These are phyloP conservation scores for Eueides isabella DNA, from an alignment of 1,140 invertebrate genomes.

Conservation along the genomic window DNA sequence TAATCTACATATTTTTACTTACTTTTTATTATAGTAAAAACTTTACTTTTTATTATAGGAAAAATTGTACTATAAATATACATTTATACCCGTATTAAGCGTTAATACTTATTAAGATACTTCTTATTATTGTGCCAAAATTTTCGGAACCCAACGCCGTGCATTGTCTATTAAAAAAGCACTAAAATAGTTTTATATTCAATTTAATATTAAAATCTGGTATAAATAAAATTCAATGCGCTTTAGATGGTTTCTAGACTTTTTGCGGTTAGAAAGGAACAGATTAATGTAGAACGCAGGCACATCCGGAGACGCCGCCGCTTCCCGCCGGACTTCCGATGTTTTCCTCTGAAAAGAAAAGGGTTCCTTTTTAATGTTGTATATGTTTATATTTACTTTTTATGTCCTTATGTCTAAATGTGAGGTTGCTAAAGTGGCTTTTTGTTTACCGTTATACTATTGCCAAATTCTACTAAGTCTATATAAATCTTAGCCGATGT, in stretches of 20 bases:
- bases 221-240: not conserved
- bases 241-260: not conserved
- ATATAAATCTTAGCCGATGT: no score
- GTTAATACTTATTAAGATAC: no score
- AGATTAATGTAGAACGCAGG: constrained; percentile 15
- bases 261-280: constrained; percentile 10
- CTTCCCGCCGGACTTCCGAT: constrained; percentile 54
- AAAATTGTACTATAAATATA: no score
- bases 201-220: not conserved
- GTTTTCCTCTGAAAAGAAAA: constrained; percentile 51
- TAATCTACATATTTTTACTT: no score
- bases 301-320: constrained; percentile 34
- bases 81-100: no score
- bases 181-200: not conserved
- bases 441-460: no score
- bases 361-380: constrained; percentile 20
- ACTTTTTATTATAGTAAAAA: no score
- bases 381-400: constrained; percentile 3
- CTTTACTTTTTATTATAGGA: no score
- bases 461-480: no score
- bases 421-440: not conserved
- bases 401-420: not conserved
- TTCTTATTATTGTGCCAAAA: no score
- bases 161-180: no score
- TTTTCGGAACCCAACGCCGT: no score